Conservation (phyloP, 2,113 vertebrate genomes). For the Rhabdornis inornatus region DNA sequence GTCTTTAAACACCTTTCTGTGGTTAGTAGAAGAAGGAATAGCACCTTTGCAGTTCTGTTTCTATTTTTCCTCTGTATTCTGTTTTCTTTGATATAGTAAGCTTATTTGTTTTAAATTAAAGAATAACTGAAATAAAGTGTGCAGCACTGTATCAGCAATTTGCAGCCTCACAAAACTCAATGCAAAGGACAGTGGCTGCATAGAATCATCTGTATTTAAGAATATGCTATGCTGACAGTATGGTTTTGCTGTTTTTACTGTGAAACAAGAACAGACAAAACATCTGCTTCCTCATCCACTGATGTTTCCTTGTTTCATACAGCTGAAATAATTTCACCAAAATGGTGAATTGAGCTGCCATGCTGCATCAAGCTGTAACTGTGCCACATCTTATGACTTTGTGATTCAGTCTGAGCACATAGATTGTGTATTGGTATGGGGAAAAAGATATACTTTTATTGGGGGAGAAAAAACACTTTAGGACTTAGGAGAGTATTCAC, state of each 20-base stretch:
- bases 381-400: not conserved
- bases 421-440: not conserved
- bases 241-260: not conserved
- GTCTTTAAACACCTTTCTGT: not conserved
- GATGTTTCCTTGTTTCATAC: not conserved
- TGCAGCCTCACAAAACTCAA: not conserved
- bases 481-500: not conserved
- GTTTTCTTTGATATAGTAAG: not conserved
- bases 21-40: not conserved
- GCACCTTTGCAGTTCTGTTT: not conserved
- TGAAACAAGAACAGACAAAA: not conserved
- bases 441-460: not conserved
- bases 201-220: not conserved
- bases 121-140: not conserved
- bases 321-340: not conserved
- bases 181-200: not conserved
- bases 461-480: not conserved
- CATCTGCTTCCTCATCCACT: not conserved
- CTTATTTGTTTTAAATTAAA: not conserved
- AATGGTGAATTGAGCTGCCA: not conserved
- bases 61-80: not conserved
- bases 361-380: not conserved
- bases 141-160: not conserved
- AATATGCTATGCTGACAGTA: not conserved
- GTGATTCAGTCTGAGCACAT: not conserved